Conservation (phyloP, 2,797 vertebrate genomes). For the Artibeus jamaicensis region DNA sequence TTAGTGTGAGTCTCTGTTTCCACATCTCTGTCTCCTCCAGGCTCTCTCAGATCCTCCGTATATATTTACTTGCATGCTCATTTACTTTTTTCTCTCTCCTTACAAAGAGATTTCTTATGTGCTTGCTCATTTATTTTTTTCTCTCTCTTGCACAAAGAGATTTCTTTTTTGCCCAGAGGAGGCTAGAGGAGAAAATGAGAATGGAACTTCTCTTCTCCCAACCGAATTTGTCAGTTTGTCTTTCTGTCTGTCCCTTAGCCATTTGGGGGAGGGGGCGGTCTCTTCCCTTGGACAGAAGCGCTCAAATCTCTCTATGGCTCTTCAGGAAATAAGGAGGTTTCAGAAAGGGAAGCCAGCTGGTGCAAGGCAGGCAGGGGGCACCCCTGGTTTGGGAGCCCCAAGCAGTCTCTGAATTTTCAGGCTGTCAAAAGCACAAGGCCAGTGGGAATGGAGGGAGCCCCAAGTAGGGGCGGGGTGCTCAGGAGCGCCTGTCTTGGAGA, state of each 20-base stretch:
- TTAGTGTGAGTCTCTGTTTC: not conserved
- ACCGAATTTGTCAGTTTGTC: slow-evolving; percentile 9
- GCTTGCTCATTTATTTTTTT: not conserved
- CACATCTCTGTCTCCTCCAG: slow-evolving; percentile 13
- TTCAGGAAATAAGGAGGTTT: slow-evolving; percentile 42
- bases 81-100: not conserved
- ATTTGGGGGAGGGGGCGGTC: not conserved
- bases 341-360: slow-evolving; percentile 44
- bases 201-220: not conserved
- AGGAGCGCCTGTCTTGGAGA: slow-evolving; percentile 17
- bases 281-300: slow-evolving; percentile 30
- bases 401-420: slow-evolving; percentile 20
- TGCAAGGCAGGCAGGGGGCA: slow-evolving; percentile 13
- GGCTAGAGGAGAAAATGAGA: slow-evolving; percentile 44
- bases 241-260: slow-evolving; percentile 29
- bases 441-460: not conserved
- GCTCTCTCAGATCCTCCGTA: not conserved
- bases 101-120: slow-evolving; percentile 39
- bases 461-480: slow-evolving; percentile 6
- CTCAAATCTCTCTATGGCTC: slow-evolving; percentile 36
- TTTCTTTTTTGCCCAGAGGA: slow-evolving; percentile 37
- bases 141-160: not conserved
- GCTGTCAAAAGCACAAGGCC: not conserved
- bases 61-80: not conserved
- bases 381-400: not conserved